phyloP scores from a whole-genome alignment of 2,113 vertebrate genomes.

The Falcunculus frontatus region DNA sequence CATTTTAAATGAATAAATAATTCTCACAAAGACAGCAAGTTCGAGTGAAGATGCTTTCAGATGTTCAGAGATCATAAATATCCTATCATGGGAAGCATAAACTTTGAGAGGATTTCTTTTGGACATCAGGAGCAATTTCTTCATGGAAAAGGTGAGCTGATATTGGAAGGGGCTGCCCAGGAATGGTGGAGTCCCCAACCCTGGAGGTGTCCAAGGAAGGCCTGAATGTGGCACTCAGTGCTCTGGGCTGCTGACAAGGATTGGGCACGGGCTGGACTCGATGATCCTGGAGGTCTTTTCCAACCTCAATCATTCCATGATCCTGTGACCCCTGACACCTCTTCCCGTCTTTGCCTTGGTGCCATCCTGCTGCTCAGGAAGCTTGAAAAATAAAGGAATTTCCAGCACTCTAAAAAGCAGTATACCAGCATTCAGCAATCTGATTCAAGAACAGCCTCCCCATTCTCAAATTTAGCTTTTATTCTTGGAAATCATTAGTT shows the following conservation, averaged over 20 bases:
- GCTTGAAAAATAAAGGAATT: background rate
- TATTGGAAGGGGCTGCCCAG: background rate
- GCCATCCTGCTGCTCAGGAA: background rate
- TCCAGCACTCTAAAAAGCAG: background rate
- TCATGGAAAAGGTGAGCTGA: background rate
- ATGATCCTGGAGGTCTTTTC: background rate
- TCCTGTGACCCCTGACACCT: background rate
- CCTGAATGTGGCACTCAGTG: background rate
- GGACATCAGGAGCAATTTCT: background rate
- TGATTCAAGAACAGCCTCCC: background rate
- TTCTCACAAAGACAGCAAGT: background rate
- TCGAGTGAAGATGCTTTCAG: background rate
- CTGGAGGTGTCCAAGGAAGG: background rate
- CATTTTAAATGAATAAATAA: background rate
- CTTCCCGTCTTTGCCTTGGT: background rate
- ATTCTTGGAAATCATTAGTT: background rate
- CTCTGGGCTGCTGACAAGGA: background rate
- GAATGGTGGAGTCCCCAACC: background rate
- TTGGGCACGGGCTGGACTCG: rapidly evolving
- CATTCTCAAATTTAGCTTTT: background rate
- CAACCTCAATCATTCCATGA: background rate
- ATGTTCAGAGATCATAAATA: background rate
- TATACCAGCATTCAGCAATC: background rate
- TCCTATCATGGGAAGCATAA: rapidly evolving
- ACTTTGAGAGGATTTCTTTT: background rate